Conservation (phyloP, 2,113 vertebrate species). For the Sardina pilchardus region DNA sequence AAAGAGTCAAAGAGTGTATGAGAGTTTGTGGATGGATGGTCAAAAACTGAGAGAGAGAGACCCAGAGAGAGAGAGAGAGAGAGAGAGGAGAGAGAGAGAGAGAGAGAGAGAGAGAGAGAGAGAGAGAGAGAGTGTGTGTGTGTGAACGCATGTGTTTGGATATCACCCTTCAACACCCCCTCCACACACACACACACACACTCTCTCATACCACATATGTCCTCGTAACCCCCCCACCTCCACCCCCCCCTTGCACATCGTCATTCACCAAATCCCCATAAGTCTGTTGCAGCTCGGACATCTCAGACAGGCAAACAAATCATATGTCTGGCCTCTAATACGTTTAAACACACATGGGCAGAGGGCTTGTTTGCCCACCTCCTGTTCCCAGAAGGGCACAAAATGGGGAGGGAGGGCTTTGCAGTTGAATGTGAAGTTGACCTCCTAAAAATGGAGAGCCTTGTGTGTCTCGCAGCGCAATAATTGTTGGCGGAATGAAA, state of each 20-base stretch:
- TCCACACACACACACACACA: background rate
- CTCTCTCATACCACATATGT: background rate
- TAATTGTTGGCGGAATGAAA: no score
- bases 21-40: background rate
- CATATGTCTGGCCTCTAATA: constrained; percentile 8
- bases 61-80: background rate
- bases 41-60: background rate
- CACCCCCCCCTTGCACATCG: background rate
- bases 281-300: background rate
- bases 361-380: constrained; percentile 1
- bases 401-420: background rate
- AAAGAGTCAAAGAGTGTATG: constrained; percentile 21
- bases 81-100: background rate
- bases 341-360: constrained; percentile 1
- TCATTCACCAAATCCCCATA: constrained; percentile 15
- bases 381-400: background rate
- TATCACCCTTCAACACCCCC: background rate
- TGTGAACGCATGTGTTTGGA: background rate
- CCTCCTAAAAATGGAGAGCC: background rate
- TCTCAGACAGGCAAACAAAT: constrained; percentile 14
- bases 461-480: background rate
- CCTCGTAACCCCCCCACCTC: background rate
- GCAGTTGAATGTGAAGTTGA: background rate
- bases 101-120: background rate
- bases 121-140: background rate